These are phyloP conservation scores for Trichogramma dendrolimi DNA, from an alignment of 2,888 invertebrate genomes.

Conservation along the genomic window DNA sequence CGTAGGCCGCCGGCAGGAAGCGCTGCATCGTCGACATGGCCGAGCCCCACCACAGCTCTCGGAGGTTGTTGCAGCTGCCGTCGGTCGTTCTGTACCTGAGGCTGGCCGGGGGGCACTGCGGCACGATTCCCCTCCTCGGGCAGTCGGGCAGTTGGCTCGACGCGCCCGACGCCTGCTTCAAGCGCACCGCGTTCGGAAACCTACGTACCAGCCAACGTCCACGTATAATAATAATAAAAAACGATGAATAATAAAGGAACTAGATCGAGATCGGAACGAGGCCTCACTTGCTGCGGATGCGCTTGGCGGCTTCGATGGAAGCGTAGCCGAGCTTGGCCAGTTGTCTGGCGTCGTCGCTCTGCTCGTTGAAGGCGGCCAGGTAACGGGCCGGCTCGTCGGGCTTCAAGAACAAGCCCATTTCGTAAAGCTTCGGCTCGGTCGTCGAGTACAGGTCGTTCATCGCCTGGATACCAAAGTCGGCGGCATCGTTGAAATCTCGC, in stretches of 20 bases:
- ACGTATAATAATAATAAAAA: not conserved
- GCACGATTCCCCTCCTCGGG: constrained; percentile 60
- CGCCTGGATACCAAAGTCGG: constrained; percentile 63
- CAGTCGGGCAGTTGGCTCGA: constrained; percentile 59
- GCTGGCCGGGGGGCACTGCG: constrained; percentile 65
- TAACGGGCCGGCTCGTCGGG: constrained; percentile 65
- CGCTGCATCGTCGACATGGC: constrained; percentile 75
- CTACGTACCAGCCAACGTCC: constrained; percentile 22
- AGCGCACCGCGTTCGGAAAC: constrained; percentile 38
- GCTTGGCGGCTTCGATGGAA: constrained; percentile 62
- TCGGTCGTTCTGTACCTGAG: constrained; percentile 75
- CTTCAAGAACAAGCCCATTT: constrained; percentile 63
- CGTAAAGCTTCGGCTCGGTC: constrained; percentile 60
- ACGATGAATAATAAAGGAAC: not conserved
- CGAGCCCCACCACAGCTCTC: constrained; percentile 74
- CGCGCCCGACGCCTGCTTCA: constrained; percentile 28
- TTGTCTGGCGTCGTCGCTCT: constrained; percentile 60
- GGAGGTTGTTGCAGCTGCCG: constrained; percentile 84
- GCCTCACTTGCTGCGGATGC: constrained; percentile 61
- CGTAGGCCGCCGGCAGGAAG: constrained; percentile 75
- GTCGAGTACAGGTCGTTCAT: constrained; percentile 64
- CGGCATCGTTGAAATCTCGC: constrained; percentile 62
- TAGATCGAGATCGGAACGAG: not conserved
- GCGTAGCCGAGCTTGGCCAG: constrained; percentile 67
- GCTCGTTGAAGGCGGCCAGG: constrained; percentile 70